These are phyloP conservation scores for Luscinia luscinia DNA, from an alignment of 2,797 vertebrate species.

Conservation along the genomic window DNA sequence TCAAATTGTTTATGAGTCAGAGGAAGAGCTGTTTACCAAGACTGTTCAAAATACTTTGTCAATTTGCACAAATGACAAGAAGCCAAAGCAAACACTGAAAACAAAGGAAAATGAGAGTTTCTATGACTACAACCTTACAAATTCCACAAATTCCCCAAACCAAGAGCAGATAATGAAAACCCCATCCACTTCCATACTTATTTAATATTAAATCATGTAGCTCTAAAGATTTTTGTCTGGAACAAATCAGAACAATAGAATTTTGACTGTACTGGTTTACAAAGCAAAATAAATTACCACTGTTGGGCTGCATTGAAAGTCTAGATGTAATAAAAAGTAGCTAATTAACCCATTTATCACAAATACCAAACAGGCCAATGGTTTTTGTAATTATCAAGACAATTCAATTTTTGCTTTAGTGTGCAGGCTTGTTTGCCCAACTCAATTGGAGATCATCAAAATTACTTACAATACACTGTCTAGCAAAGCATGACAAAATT, in stretches of 20 bases:
- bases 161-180: background rate
- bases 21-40: background rate
- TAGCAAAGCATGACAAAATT: slow-evolving; percentile 79
- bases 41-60: background rate
- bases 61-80: background rate
- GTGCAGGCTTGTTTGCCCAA: slow-evolving; percentile 69
- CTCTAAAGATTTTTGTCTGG: slow-evolving; percentile 29
- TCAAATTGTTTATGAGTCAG: background rate
- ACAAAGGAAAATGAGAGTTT: background rate
- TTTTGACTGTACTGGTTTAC: slow-evolving; percentile 32
- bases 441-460: slow-evolving; percentile 75
- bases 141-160: background rate
- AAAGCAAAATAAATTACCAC: slow-evolving; percentile 66
- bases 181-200: background rate
- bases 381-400: slow-evolving; percentile 78
- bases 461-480: slow-evolving; percentile 77
- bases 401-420: slow-evolving; percentile 75
- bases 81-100: background rate
- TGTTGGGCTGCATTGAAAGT: slow-evolving; percentile 20
- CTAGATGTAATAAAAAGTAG: slow-evolving; percentile 59
- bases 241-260: slow-evolving; percentile 32
- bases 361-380: slow-evolving; percentile 75
- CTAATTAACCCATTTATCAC: slow-evolving; percentile 78
- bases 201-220: background rate
- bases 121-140: background rate